A percentile compares a stretch with the other conserved stretches of the same genome.
Conservation (phyloP, 2,797 vertebrate species). For the Nyctalus aviator region DNA sequence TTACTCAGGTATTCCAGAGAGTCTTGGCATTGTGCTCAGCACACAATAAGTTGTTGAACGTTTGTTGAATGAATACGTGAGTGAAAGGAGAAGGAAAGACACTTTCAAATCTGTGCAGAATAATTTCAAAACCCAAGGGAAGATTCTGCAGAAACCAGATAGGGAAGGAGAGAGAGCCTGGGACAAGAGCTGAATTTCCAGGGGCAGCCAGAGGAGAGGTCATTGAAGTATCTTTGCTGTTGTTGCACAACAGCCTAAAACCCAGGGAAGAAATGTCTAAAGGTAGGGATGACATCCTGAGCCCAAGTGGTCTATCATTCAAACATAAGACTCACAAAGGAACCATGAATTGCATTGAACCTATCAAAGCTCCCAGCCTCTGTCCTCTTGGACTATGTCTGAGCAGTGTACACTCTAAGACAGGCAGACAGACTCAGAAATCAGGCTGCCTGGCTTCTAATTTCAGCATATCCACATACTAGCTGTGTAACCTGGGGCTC, state of each 20-base stretch:
- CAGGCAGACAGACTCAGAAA: neutral
- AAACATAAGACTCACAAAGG: neutral
- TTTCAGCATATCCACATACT: neutral
- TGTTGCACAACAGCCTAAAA: neutral
- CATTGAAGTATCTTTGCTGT: neutral
- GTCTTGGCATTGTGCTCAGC: conserved; percentile 25
- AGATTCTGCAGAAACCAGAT: conserved; percentile 8
- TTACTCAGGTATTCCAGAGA: conserved; percentile 57
- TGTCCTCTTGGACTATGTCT: accelerated
- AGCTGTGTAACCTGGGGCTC: neutral
- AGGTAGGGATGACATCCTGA: neutral
- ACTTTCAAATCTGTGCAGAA: conserved; percentile 31
- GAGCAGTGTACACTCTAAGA: neutral
- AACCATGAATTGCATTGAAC: neutral
- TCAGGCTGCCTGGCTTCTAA: neutral
- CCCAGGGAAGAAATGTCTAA: neutral
- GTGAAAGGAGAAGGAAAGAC: conserved; percentile 56
- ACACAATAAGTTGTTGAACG: conserved; percentile 59
- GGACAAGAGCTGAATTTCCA: neutral
- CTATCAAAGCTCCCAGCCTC: neutral
- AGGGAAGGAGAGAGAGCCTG: neutral
- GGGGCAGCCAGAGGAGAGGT: neutral
- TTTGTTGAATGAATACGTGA: conserved; percentile 69
- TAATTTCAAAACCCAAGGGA: conserved; percentile 66
- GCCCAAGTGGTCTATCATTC: neutral